phyloP scores from a whole-genome alignment of 1,140 invertebrate species.

The Anoplophora glabripennis region DNA sequence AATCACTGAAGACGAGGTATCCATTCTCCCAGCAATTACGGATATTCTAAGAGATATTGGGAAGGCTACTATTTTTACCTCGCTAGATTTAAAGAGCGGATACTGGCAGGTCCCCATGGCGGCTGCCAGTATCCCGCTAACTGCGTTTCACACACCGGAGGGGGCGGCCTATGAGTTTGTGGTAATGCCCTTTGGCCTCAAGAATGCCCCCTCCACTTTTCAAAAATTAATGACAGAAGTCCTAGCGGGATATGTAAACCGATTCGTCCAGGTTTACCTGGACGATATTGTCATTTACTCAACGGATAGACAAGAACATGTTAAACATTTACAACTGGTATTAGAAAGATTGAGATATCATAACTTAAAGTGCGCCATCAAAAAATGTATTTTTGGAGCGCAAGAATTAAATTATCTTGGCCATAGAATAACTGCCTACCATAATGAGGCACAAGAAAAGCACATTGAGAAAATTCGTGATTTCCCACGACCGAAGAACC shows the following conservation, averaged over 20 bases:
- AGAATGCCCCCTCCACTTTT: slow-evolving; percentile 39
- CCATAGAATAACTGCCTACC: slow-evolving; percentile 26
- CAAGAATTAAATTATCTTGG: slow-evolving; percentile 34
- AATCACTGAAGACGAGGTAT: slow-evolving; percentile 41
- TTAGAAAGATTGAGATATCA: slow-evolving; percentile 22
- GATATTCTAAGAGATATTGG: slow-evolving; percentile 14
- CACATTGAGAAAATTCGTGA: slow-evolving; percentile 31
- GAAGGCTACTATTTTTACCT: slow-evolving; percentile 22
- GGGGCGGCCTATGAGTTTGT: slow-evolving; percentile 32
- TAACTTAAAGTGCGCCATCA: neutral
- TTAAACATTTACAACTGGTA: slow-evolving; percentile 4
- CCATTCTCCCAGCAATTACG: slow-evolving; percentile 29
- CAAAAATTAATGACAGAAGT: slow-evolving; percentile 37
- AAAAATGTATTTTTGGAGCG: slow-evolving; percentile 19
- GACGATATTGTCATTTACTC: slow-evolving; percentile 29
- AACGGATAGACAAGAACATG: neutral
- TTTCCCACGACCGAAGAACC: slow-evolving; percentile 24
- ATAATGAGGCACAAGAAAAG: slow-evolving; percentile 22
- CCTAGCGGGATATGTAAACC: slow-evolving; percentile 22
- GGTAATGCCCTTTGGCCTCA: slow-evolving; percentile 37
- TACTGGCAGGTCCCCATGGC: slow-evolving; percentile 39
- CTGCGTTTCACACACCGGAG: slow-evolving; percentile 40
- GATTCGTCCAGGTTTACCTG: slow-evolving; percentile 32
- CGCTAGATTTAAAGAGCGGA: slow-evolving; percentile 29
- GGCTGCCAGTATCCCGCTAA: slow-evolving; percentile 18